A percentile compares a stretch with the other conserved stretches of the same genome.
Evolutionary conservation across 2,888 invertebrate species (phyloP).

Genomic region (Agonopterix arenella): DNA sequence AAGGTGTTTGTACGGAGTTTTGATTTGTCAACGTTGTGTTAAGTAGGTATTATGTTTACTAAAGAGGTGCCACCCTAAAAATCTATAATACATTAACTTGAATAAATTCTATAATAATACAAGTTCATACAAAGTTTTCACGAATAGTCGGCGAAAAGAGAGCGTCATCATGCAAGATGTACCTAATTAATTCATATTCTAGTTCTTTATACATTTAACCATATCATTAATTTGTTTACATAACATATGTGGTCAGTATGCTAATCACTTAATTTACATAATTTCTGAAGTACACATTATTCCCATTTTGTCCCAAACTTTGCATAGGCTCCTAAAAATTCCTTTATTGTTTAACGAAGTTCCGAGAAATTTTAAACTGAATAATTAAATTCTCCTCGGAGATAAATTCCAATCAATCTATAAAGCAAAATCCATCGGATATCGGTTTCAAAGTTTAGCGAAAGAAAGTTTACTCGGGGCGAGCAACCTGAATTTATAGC

Average conservation of each 20-base stretch:
- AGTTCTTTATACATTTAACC: too few relatives aligned
- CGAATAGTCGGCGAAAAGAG: too few relatives aligned
- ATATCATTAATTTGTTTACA: constrained; percentile 17
- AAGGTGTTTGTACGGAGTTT: too few relatives aligned
- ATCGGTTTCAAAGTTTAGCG: constrained; percentile 34
- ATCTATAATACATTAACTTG: too few relatives aligned
- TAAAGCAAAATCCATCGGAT: constrained; percentile 24
- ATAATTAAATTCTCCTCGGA: constrained; percentile 8
- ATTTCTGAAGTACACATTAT: neutral
- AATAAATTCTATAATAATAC: too few relatives aligned
- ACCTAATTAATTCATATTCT: too few relatives aligned
- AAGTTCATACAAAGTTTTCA: too few relatives aligned
- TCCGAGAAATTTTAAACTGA: constrained; percentile 3
- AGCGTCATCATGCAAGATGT: too few relatives aligned
- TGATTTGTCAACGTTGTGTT: too few relatives aligned
- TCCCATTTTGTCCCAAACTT: neutral
- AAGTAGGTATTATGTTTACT: too few relatives aligned
- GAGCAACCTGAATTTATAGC: constrained; percentile 19
- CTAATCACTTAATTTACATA: constrained; percentile 37
- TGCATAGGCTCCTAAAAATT: neutral
- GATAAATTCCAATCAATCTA: constrained; percentile 19
- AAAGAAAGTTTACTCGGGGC: constrained; percentile 30
- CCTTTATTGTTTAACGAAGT: constrained; percentile 5
- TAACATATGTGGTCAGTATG: neutral
- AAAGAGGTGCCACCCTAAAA: too few relatives aligned